Base-by-base conservation (phyloP, 2,888 invertebrate genomes). In the Clitarchus hookeri region DNA sequence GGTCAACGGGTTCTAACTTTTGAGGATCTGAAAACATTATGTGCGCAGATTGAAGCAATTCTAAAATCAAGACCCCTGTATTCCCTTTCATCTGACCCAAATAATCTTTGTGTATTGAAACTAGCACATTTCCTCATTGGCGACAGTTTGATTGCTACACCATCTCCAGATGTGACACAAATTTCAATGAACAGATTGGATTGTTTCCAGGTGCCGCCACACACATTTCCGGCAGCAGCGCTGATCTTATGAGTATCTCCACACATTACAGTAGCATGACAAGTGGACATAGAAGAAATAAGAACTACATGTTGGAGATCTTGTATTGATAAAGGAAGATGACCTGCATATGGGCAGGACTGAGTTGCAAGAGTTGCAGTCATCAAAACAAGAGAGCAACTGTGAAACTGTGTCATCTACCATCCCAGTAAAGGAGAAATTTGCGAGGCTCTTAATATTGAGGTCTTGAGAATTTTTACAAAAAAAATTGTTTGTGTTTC, bases 1-100 rank as follows among this genome's bases (percentile, higher is more conserved):
- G 89, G 80, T 88, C n/a, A 88, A 85, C 9, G 86, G 84, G n/a
- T 65, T 16, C n/a, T 65, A 8, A 23, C 65, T 9, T 65, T 23
- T 88, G 89, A 4, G 83, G 87, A 89, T 36, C 86, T 89, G 83
- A 13, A 84, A 9, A 89, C 88, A 9, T 44, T 88, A 6, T 26
- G 86, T 0, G 85, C 44, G 48, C 88, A 88, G 78, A 87, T 88
- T n/a, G 88, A 88, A 78, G 87, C 87, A 16, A 80, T 86, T 16
- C 84, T 88, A 23, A 88, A 88, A 54, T 88, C 87, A 1, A 26
- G 88, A 44, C 88, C 88, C 23, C 44, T 88, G 0, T 84, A 53
- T 19, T 85, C 88, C 23, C 26, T 84, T 19, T 84, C 84, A 54
- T 48, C 54, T 23, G 54, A 54, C n/a, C 54, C 77, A 6, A 77